Evolutionary conservation across 2,113 vertebrate species (phyloP).

Genomic region (Ascaphus truei): DNA sequence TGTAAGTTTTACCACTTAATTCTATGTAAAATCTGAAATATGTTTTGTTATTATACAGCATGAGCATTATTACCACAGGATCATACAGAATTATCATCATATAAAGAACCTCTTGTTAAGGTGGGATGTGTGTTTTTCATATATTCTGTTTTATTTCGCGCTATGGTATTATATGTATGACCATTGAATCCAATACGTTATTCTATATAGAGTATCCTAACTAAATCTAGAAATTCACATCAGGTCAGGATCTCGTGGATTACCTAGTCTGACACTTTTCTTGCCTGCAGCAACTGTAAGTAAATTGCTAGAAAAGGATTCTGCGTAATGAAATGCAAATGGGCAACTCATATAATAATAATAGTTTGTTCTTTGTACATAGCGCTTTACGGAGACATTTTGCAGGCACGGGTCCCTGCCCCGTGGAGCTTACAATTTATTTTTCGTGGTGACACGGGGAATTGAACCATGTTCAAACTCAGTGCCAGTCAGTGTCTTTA

Average conservation of each 20-base stretch:
- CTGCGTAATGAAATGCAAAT: background rate
- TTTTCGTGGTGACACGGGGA: too few relatives aligned
- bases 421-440: too few relatives aligned
- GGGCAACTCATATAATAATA: too few relatives aligned
- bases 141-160: constrained; percentile 4
- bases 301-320: background rate
- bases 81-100: background rate
- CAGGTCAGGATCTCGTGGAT: background rate
- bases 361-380: too few relatives aligned
- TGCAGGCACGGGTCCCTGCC: too few relatives aligned
- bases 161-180: constrained; percentile 10
- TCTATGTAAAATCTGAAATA: background rate
- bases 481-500: too few relatives aligned
- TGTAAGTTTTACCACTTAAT: background rate
- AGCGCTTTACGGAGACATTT: too few relatives aligned
- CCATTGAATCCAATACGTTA: constrained; percentile 1
- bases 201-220: constrained; percentile 17
- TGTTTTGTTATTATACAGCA: constrained; percentile 6
- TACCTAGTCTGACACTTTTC: constrained; percentile 2
- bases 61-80: background rate
- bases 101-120: constrained; percentile 15
- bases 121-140: background rate
- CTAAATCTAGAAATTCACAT: constrained; percentile 15
- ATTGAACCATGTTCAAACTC: too few relatives aligned
- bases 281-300: background rate